Evolutionary conservation across 2,797 vertebrate genomes (phyloP).

Genomic region (Anomalospiza imberbis): DNA sequence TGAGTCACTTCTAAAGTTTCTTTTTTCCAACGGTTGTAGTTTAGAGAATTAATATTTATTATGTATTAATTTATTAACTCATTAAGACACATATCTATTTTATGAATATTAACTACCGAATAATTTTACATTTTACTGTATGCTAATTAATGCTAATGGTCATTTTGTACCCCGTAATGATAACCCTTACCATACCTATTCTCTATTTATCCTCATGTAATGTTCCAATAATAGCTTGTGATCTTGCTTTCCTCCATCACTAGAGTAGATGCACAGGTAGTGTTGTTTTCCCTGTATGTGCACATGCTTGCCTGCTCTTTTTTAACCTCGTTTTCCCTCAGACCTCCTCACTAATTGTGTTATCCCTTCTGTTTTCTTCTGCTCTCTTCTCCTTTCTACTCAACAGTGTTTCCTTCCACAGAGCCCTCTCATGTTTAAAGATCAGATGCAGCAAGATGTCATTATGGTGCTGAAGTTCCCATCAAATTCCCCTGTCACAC

Average conservation of each 20-base stretch:
- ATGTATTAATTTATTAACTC: not conserved
- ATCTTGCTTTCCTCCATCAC: constrained; percentile 35
- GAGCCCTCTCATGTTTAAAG: constrained; percentile 99
- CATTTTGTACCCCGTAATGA: not conserved
- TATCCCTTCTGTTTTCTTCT: constrained; percentile 76
- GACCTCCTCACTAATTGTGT: constrained; percentile 79
- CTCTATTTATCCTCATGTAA: constrained; percentile 55
- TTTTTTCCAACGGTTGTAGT: not conserved
- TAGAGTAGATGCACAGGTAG: not conserved
- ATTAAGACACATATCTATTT: not conserved
- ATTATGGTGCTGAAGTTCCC: constrained; percentile 99
- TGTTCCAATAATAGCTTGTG: constrained; percentile 46
- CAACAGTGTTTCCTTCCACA: constrained; percentile 99
- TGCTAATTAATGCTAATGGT: constrained; percentile 5
- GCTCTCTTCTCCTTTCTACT: constrained; percentile 81
- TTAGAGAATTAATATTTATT: not conserved
- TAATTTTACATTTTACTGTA: not conserved
- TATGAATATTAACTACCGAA: not conserved
- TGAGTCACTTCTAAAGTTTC: not conserved
- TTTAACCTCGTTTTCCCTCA: constrained; percentile 74
- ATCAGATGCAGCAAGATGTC: constrained; percentile 99
- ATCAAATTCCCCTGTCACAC: constrained; percentile 94
- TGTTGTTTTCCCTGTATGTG: constrained; percentile 56
- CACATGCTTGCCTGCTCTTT: constrained; percentile 66
- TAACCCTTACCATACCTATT: constrained; percentile 20